Base-by-base conservation (phyloP, 2,113 vertebrate species). In the Charadrius vociferus region DNA sequence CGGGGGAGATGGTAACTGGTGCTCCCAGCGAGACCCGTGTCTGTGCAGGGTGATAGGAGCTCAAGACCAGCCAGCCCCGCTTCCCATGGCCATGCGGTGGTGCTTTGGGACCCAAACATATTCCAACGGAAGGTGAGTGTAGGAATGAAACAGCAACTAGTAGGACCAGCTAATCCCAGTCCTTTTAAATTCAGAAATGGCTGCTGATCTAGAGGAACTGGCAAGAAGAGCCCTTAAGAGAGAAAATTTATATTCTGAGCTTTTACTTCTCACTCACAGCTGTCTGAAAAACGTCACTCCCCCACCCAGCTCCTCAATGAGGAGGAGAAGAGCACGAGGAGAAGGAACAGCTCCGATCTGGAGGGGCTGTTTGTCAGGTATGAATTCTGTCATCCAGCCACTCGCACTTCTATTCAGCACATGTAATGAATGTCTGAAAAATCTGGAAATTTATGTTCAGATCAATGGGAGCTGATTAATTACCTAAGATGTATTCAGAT, bases 401-500 rank as follows among this genome's bases (percentile, higher is more conserved):
- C 96, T 96, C 91, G 92, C 90, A 96, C 95, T 95, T 96, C 97
- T 97, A 97, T 98, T 98, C 97, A 98, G 95, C 81, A 94, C 94
- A 94, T 95, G 95, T 86, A 95, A 97, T 97, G 97, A 98, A 95
- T 94, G 94, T 96, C 93, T 97, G 95, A 96, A 97, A 97, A 97
- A 97, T 95, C 97, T 97, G 96, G 97, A 94, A 98, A 97, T 97
- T 93, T 97, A 95, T 97, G 95, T 98, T 97, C 95, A 96, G 97
- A 97, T 98, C 97, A 98, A 98, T 98, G 95, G 97, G 93, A 96
- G 95, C 95, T 98, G 97, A 97, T 98, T 98, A 98, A 98, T 98
- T 98, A 97, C 97, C 97, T 97, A 96, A 97, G 97, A 97, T 97
- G 95, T 96, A 98, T 98, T 97, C 97, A 97, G 97, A 97, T 97